Conservation (phyloP, 53 echinoderm and acorn worm genomes). For the Luidia sarsii region DNA sequence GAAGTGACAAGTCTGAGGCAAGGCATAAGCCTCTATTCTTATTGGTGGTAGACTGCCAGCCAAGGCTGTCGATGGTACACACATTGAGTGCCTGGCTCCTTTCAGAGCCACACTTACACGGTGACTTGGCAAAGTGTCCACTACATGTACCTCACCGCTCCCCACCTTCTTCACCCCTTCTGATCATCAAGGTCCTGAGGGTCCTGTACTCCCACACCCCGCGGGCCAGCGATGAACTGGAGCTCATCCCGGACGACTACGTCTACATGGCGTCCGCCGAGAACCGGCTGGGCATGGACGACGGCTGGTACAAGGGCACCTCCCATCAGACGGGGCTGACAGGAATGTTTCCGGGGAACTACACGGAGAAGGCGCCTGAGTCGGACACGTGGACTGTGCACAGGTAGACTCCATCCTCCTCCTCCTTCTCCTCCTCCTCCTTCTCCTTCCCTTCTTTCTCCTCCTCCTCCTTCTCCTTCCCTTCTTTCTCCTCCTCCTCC, state of each 20-base stretch:
- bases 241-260: conserved; percentile 90
- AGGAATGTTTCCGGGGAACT: conserved; percentile 95
- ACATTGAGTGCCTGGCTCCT: too few relatives aligned
- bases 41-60: too few relatives aligned
- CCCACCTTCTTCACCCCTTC: background rate
- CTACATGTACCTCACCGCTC: background rate
- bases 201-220: conserved; percentile 92
- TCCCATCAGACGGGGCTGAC: conserved; percentile 74
- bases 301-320: conserved; percentile 85
- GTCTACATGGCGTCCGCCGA: conserved; percentile 62
- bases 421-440: background rate
- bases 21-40: too few relatives aligned
- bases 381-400: conserved; percentile 98
- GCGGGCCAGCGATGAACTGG: conserved; percentile 86
- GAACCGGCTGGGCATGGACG: conserved; percentile 68
- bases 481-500: too few relatives aligned
- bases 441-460: too few relatives aligned
- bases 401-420: conserved; percentile 58
- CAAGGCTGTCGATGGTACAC: too few relatives aligned
- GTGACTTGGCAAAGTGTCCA: too few relatives aligned
- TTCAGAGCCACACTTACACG: too few relatives aligned
- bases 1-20: too few relatives aligned
- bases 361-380: conserved; percentile 96
- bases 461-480: too few relatives aligned
- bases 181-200: conserved; percentile 70